phyloP scores from a whole-genome alignment of 1,140 invertebrate species.

The Parapsyche elsis region DNA sequence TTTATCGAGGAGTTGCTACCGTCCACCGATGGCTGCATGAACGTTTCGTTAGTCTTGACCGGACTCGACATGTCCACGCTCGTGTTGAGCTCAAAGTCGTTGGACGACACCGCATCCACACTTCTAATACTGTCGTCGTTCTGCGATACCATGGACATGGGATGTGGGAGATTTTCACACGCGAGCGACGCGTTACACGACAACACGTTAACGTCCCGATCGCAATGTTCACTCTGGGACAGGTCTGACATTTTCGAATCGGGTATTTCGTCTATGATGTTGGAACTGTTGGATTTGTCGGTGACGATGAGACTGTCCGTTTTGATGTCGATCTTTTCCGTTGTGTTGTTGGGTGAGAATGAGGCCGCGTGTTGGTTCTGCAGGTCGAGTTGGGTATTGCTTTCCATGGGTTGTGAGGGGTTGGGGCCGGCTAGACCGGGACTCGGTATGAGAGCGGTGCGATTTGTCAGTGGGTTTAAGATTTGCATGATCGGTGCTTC shows the following conservation, averaged over 20 bases:
- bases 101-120: slow-evolving; percentile 60
- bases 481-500: slow-evolving; percentile 58
- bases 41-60: slow-evolving; percentile 34
- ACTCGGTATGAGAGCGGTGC: slow-evolving; percentile 57
- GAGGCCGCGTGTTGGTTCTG: slow-evolving; percentile 46
- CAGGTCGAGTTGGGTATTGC: slow-evolving; percentile 5
- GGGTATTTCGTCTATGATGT: slow-evolving; percentile 66
- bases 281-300: slow-evolving; percentile 62
- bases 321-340: slow-evolving; percentile 63
- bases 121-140: not conserved
- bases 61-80: slow-evolving; percentile 34
- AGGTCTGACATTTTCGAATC: slow-evolving; percentile 67
- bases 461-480: slow-evolving; percentile 57
- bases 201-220: not conserved
- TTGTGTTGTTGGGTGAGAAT: slow-evolving; percentile 57
- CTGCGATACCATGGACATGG: not conserved
- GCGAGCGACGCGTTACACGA: not conserved
- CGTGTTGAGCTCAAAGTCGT: slow-evolving; percentile 46
- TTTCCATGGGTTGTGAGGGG: slow-evolving; percentile 53
- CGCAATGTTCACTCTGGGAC: slow-evolving; percentile 60
- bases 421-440: slow-evolving; percentile 32
- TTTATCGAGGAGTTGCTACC: slow-evolving; percentile 44
- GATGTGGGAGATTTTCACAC: not conserved
- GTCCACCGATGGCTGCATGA: slow-evolving; percentile 39
- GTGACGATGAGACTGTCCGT: slow-evolving; percentile 65